phyloP scores from a whole-genome alignment of 2,113 vertebrate species.

The Psittacula cyanocephala region DNA sequence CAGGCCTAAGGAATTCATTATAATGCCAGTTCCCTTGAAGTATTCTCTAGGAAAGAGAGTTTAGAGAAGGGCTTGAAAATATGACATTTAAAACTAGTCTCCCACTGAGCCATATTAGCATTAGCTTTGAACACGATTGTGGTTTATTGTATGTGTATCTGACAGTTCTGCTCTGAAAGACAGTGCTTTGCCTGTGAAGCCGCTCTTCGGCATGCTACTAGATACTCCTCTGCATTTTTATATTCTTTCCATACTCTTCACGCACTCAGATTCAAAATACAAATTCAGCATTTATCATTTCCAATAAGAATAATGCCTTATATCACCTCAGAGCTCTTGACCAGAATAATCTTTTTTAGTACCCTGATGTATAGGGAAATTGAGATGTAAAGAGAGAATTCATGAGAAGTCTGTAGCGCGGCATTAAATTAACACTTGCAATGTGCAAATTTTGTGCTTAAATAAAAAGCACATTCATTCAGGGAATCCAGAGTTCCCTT shows the following conservation, averaged over 20 bases:
- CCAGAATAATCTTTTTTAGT: background rate
- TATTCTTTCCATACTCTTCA: background rate
- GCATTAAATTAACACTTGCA: background rate
- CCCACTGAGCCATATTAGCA: constrained; percentile 62
- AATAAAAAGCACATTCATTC: background rate
- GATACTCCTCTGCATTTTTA: background rate
- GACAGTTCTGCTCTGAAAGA: constrained; percentile 16
- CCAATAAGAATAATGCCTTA: background rate
- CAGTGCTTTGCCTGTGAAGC: constrained; percentile 16
- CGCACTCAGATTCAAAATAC: background rate
- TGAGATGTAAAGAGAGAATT: background rate
- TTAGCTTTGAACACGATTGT: constrained; percentile 56
- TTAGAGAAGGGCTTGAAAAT: constrained; percentile 48
- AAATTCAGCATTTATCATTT: background rate
- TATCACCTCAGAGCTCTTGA: background rate
- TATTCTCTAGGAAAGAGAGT: constrained; percentile 22
- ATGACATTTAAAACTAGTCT: constrained; percentile 55
- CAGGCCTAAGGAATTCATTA: constrained; percentile 49
- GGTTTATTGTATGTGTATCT: constrained; percentile 30
- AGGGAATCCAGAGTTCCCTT: background rate
- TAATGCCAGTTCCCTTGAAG: constrained; percentile 37
- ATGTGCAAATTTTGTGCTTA: background rate
- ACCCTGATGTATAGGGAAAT: background rate
- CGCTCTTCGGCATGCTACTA: background rate
- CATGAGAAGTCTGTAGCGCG: background rate